A percentile compares a stretch with the other conserved stretches of the same genome.
These are phyloP conservation scores for Campoplex nolae DNA, from an alignment of 2,888 invertebrate genomes.

Conservation along the genomic window DNA sequence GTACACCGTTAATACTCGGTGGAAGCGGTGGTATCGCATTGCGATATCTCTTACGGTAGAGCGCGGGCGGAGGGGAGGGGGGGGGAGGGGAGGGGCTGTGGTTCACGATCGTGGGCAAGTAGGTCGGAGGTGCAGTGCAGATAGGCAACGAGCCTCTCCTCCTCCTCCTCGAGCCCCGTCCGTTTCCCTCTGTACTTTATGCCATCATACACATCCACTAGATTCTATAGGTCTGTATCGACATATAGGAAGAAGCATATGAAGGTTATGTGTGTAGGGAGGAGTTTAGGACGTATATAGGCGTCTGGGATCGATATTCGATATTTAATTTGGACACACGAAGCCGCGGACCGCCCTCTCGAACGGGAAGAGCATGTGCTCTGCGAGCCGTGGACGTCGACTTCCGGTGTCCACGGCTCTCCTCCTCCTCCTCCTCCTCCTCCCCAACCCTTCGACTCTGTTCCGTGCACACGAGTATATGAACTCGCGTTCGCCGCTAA, in stretches of 20 bases:
- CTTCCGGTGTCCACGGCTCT: slow-evolving; percentile 62
- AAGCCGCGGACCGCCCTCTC: slow-evolving; percentile 63
- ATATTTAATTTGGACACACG: slow-evolving; percentile 76
- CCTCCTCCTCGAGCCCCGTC: slow-evolving; percentile 60
- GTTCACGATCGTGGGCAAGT: slow-evolving; percentile 71
- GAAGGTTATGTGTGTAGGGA: neutral
- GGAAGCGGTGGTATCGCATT: slow-evolving; percentile 58
- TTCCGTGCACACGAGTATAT: slow-evolving; percentile 9
- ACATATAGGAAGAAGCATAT: neutral
- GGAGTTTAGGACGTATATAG: neutral
- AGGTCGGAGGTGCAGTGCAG: slow-evolving; percentile 70
- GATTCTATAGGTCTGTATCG: neutral
- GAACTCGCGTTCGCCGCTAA: slow-evolving; percentile 33
- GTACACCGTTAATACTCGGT: neutral
- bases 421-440: neutral
- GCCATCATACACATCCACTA: slow-evolving; percentile 5
- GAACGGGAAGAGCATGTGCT: slow-evolving; percentile 63
- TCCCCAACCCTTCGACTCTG: neutral
- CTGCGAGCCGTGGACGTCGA: slow-evolving; percentile 59
- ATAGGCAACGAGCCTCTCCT: slow-evolving; percentile 50
- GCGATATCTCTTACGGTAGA: slow-evolving; percentile 69
- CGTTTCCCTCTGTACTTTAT: slow-evolving; percentile 50
- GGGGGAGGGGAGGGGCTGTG: slow-evolving; percentile 45
- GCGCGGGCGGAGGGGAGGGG: slow-evolving; percentile 23
- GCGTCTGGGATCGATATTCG: slow-evolving; percentile 75